Conservation (phyloP, 2,888 invertebrate species). For the Cybosia mesomella region DNA sequence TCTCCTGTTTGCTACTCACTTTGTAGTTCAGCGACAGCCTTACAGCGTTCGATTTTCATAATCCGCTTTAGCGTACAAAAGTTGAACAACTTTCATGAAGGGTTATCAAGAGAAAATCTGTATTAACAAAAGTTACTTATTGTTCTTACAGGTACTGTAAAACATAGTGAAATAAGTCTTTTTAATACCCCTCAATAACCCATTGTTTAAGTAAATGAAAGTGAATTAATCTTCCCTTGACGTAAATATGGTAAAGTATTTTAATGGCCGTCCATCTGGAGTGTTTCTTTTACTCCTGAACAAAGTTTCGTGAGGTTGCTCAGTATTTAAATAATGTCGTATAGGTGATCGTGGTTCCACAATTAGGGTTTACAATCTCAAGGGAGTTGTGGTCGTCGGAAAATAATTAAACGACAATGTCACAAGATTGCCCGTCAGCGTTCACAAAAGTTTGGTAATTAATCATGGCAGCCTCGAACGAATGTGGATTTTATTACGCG, state of each 20-base stretch:
- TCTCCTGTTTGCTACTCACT: no score
- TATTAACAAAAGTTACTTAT: not conserved
- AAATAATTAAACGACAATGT: slow-evolving; percentile 50
- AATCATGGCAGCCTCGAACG: slow-evolving; percentile 49
- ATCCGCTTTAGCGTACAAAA: not conserved
- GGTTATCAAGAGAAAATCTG: not conserved
- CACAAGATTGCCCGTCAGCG: slow-evolving; percentile 44
- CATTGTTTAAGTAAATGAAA: not conserved
- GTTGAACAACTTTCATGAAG: not conserved
- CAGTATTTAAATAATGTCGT: slow-evolving; percentile 45
- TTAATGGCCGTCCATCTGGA: slow-evolving; percentile 20
- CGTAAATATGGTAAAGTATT: not conserved
- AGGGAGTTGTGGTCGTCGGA: slow-evolving; percentile 40
- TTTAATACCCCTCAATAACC: not conserved
- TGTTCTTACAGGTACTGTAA: not conserved
- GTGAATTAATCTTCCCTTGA: slow-evolving; percentile 7
- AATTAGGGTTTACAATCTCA: slow-evolving; percentile 47
- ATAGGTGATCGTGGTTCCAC: slow-evolving; percentile 43
- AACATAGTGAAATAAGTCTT: not conserved
- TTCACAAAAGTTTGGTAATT: slow-evolving; percentile 58
- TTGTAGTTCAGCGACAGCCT: not conserved
- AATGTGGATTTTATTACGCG: slow-evolving; percentile 52
- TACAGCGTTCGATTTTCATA: not conserved
- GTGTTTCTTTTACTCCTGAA: slow-evolving; percentile 35
- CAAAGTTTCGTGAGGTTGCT: slow-evolving; percentile 36